A percentile compares a stretch with the other conserved stretches of the same genome.
These are phyloP conservation scores for Oncorhynchus nerka DNA, from an alignment of 2,113 vertebrate genomes.

Conservation along the genomic window DNA sequence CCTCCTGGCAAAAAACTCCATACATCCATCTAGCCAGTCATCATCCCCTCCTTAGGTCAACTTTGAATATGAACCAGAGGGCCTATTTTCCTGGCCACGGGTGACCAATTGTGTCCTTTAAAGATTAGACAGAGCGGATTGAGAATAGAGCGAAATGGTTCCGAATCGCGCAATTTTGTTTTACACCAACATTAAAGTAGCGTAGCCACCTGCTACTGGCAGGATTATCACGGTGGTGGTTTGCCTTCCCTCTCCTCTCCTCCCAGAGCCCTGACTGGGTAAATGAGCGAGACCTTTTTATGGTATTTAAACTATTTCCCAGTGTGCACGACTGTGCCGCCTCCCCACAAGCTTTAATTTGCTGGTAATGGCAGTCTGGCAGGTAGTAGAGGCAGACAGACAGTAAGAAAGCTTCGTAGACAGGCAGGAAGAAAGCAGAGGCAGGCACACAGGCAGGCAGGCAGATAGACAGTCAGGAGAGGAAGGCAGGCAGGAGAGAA, in stretches of 20 bases:
- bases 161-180: constrained; percentile 77
- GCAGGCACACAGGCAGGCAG: too few species aligned
- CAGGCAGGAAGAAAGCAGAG: too few species aligned
- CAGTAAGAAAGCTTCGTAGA: too few species aligned
- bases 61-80: constrained; percentile 77
- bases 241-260: constrained; percentile 50
- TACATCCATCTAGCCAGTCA: constrained; percentile 76
- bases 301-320: constrained; percentile 93
- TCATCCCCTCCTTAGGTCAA: constrained; percentile 84
- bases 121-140: constrained; percentile 86
- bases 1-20: constrained; percentile 79
- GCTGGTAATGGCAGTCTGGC: constrained; percentile 67
- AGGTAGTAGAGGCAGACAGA: too few species aligned
- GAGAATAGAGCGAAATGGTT: constrained; percentile 45
- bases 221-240: constrained; percentile 77
- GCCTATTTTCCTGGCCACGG: constrained; percentile 87
- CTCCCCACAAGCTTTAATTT: constrained; percentile 71
- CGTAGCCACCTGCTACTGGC: constrained; percentile 83
- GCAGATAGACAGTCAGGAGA: too few species aligned
- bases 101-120: constrained; percentile 91
- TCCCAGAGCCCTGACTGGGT: constrained; percentile 72
- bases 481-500: too few species aligned
- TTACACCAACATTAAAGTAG: constrained; percentile 85
- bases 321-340: constrained; percentile 71
- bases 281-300: constrained; percentile 86